These are phyloP conservation scores for Pseudomyrmex sp. DNA, from an alignment of 1,140 invertebrate genomes.

Conservation along the genomic window DNA sequence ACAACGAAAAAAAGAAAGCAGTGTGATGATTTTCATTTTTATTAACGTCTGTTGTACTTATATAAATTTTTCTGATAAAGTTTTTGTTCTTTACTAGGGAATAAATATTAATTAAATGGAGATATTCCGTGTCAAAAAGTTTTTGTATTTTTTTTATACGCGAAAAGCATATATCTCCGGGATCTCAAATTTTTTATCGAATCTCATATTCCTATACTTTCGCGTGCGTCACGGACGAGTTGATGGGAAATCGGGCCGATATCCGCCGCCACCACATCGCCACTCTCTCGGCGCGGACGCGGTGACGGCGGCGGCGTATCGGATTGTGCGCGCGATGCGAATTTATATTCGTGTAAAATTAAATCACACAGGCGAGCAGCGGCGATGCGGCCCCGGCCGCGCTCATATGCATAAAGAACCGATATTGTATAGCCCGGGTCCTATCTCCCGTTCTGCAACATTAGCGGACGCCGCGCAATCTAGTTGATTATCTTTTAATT, in stretches of 20 bases:
- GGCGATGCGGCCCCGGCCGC: conserved; percentile 23
- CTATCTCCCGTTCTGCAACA: conserved; percentile 80
- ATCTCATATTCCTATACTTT: conserved; percentile 9
- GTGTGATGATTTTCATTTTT: not conserved
- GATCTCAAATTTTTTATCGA: not conserved
- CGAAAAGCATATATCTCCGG: not conserved
- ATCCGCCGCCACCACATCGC: conserved; percentile 39
- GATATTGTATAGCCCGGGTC: conserved; percentile 71
- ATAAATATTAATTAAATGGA: too few relatives aligned
- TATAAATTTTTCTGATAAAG: not conserved
- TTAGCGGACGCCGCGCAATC: conserved; percentile 77
- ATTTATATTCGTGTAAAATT: conserved; percentile 83
- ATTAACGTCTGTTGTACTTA: not conserved
- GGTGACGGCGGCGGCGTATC: conserved; percentile 50
- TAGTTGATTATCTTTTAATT: conserved; percentile 83
- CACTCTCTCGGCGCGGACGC: not conserved
- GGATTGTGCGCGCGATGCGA: conserved; percentile 74
- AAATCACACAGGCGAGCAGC: conserved; percentile 73
- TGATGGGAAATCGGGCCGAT: conserved; percentile 66
- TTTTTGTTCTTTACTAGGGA: too few relatives aligned
- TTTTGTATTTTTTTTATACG: not conserved
- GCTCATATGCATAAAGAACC: conserved; percentile 81
- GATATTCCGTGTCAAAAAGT: not conserved
- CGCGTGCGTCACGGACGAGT: conserved; percentile 22
- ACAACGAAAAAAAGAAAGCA: not conserved